Evolutionary conservation across 2,797 vertebrate species (phyloP).

Genomic region (Sebastes glaucus): DNA sequence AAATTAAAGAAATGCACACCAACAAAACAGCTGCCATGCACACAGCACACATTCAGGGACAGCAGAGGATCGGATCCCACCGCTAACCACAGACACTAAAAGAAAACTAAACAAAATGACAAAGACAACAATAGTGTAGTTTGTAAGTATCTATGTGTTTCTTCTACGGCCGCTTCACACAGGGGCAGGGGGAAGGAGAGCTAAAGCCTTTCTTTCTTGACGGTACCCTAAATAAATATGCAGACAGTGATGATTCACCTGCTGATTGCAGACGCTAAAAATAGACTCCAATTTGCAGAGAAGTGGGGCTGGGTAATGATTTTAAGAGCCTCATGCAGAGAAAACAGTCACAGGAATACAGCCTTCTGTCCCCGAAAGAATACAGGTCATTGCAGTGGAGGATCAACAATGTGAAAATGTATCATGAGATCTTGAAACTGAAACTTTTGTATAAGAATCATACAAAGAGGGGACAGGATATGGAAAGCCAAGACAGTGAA

Average conservation of each 20-base stretch:
- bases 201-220: conserved; percentile 38
- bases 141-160: conserved; percentile 32
- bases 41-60: conserved; percentile 18
- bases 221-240: conserved; percentile 53
- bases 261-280: conserved; percentile 64
- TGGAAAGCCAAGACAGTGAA: neutral
- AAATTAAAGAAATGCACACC: conserved; percentile 26
- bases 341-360: conserved; percentile 29
- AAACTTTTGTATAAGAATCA: conserved; percentile 16
- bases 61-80: conserved; percentile 11
- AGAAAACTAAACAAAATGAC: conserved; percentile 45
- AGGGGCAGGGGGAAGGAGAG: neutral
- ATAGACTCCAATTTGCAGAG: conserved; percentile 58
- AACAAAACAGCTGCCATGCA: conserved; percentile 32
- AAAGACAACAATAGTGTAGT: conserved; percentile 52
- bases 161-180: conserved; percentile 19
- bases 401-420: neutral
- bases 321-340: conserved; percentile 57
- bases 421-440: conserved; percentile 6
- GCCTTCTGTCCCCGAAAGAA: conserved; percentile 11
- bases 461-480: neutral
- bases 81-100: conserved; percentile 24
- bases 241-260: conserved; percentile 44
- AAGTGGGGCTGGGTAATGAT: conserved; percentile 46
- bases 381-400: conserved; percentile 3